Evolutionary conservation across 2,888 invertebrate genomes (phyloP).

Genomic region (Caenorhabditis auriculariae): DNA sequence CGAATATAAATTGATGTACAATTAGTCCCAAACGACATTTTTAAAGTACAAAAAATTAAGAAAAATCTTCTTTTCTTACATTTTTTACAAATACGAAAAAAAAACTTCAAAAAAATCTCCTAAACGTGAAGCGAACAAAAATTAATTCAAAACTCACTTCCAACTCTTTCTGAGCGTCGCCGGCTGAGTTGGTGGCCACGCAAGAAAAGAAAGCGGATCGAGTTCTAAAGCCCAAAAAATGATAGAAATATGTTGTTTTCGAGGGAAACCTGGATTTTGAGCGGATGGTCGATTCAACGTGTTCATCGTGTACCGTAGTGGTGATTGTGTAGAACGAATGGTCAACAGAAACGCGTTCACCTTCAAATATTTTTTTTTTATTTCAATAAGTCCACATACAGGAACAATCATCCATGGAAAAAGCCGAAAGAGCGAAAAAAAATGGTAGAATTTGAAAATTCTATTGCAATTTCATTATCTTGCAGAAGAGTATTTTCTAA

Average conservation of each 20-base stretch:
- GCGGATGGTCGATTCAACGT: slow-evolving; percentile 26
- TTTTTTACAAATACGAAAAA: neutral
- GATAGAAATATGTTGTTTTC: neutral
- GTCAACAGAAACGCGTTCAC: slow-evolving; percentile 26
- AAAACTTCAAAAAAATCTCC: neutral
- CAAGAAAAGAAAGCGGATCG: slow-evolving; percentile 41
- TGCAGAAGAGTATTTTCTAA: neutral
- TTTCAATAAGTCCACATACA: neutral
- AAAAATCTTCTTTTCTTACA: too few relatives aligned
- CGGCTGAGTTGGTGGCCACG: slow-evolving; percentile 35
- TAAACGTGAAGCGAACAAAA: too few relatives aligned
- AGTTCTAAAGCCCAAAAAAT: slow-evolving; percentile 14
- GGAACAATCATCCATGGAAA: neutral
- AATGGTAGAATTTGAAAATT: neutral
- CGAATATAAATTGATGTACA: too few relatives aligned
- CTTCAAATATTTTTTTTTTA: slow-evolving; percentile 3
- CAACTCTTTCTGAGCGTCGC: slow-evolving; percentile 27
- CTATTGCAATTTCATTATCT: neutral
- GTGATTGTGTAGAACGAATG: slow-evolving; percentile 37
- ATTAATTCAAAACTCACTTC: slow-evolving; percentile 26
- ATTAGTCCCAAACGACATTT: too few relatives aligned
- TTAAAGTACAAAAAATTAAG: too few relatives aligned
- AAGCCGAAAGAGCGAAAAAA: neutral
- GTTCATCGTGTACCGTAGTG: slow-evolving; percentile 27
- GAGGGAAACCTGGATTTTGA: slow-evolving; percentile 28